Evolutionary conservation across 2,888 invertebrate genomes (phyloP).

Genomic region (Synanthedon andrenaeformis): DNA sequence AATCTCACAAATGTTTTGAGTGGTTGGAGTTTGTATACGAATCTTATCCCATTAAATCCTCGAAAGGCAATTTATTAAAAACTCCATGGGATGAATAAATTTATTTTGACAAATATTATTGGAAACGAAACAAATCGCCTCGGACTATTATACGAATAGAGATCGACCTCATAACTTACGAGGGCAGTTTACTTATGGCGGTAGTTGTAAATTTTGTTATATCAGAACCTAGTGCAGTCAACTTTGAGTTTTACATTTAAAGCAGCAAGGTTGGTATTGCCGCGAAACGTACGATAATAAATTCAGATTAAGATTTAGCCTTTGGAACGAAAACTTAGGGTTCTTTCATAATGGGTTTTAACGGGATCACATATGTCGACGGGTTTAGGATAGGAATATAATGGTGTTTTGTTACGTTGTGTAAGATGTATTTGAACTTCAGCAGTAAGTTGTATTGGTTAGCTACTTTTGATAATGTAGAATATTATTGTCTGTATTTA

Average conservation of each 20-base stretch:
- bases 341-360: not conserved
- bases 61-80: no score
- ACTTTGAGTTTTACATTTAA: constrained; percentile 5
- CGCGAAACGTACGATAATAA: constrained; percentile 6
- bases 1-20: no score
- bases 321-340: constrained; percentile 8
- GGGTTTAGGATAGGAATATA: not conserved
- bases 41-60: no score
- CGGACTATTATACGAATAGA: constrained; percentile 42
- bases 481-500: no score
- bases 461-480: no score
- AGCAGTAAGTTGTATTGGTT: no score
- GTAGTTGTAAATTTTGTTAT: constrained; percentile 47
- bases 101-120: constrained; percentile 43
- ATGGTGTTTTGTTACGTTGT: no score
- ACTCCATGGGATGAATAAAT: constrained; percentile 5
- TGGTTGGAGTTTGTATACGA: no score
- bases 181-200: constrained; percentile 50
- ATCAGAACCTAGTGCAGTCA: constrained; percentile 4
- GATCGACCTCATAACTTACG: constrained; percentile 49
- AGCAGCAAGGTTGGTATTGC: not conserved
- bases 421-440: no score
- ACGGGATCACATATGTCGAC: not conserved
- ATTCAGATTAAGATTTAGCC: constrained; percentile 14
- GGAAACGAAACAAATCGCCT: constrained; percentile 20